Conservation (phyloP, 2,797 vertebrate genomes). For the Coregonus sp. region DNA sequence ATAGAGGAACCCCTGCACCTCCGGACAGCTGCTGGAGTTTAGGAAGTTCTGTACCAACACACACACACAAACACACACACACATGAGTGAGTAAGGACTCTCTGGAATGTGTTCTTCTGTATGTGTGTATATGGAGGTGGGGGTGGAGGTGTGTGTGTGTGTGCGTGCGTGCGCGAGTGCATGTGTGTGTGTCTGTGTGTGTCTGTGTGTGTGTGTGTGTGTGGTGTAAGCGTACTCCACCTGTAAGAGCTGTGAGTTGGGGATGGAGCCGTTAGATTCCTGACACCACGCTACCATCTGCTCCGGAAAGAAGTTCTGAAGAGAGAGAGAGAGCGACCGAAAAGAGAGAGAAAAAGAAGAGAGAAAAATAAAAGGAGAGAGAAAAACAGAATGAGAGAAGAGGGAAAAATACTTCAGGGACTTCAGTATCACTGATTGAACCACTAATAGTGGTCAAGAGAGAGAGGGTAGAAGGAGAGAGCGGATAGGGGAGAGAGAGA, state of each 20-base stretch:
- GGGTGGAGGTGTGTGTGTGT: no score
- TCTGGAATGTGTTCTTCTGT: no score
- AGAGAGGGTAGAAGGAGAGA: not conserved
- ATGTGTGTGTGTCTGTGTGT: not conserved
- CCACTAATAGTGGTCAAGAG: no score
- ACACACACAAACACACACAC: not conserved
- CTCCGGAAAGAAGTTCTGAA: slow-evolving; percentile 96
- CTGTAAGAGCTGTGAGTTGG: slow-evolving; percentile 93
- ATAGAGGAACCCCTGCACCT: slow-evolving; percentile 94
- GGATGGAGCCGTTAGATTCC: slow-evolving; percentile 91
- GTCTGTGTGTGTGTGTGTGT: not conserved
- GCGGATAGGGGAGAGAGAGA: not conserved
- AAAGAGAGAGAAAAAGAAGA: not conserved
- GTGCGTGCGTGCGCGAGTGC: not conserved
- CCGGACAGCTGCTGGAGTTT: slow-evolving; percentile 94
- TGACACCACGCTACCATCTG: slow-evolving; percentile 98
- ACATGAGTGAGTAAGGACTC: no score
- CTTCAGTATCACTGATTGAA: no score
- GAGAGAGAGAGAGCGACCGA: not conserved
- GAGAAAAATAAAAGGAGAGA: no score
- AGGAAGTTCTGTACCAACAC: slow-evolving; percentile 85
- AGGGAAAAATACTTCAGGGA: no score
- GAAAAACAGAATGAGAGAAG: not conserved
- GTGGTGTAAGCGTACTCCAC: slow-evolving; percentile 66
- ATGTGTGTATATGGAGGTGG: no score